Conservation (phyloP, 1,140 invertebrate genomes). For the Bombus picipes region DNA sequence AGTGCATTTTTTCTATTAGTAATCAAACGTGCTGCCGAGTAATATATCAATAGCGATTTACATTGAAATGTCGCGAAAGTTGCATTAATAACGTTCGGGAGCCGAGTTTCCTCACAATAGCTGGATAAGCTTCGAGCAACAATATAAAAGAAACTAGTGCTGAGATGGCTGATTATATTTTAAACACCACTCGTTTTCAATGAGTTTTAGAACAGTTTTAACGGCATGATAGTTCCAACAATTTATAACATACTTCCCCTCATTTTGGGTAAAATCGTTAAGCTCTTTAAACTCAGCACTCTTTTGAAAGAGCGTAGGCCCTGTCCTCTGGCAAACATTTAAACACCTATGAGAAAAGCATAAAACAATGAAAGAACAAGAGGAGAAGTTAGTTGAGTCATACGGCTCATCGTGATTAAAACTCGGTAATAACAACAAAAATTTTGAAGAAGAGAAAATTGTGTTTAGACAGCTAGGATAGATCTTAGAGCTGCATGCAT, state of each 20-base stretch:
- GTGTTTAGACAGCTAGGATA: conserved; percentile 73
- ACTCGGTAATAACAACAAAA: conserved; percentile 24
- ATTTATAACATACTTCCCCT: conserved; percentile 10
- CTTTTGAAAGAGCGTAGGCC: conserved; percentile 9
- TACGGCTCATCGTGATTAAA: conserved; percentile 12
- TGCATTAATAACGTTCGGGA: conserved; percentile 42
- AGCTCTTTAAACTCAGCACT: conserved; percentile 44
- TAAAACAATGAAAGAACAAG: neutral
- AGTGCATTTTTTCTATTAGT: conserved; percentile 62
- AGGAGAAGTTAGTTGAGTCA: neutral
- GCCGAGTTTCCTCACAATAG: conserved; percentile 33
- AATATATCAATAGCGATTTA: conserved; percentile 28
- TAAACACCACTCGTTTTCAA: conserved; percentile 17
- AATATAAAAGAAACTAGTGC: conserved; percentile 40
- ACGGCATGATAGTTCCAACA: conserved; percentile 40
- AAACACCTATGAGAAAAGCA: neutral
- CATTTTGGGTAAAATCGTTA: conserved; percentile 9
- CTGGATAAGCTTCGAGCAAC: conserved; percentile 38
- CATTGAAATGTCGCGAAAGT: conserved; percentile 20
- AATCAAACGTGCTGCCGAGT: conserved; percentile 57
- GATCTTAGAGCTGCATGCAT: conserved; percentile 76
- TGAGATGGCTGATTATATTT: conserved; percentile 39
- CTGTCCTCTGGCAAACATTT: conserved; percentile 28
- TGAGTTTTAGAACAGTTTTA: conserved; percentile 25
- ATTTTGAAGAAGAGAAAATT: conserved; percentile 34